phyloP scores from a whole-genome alignment of 2,888 invertebrate genomes.

The Allolobophora icterica region DNA sequence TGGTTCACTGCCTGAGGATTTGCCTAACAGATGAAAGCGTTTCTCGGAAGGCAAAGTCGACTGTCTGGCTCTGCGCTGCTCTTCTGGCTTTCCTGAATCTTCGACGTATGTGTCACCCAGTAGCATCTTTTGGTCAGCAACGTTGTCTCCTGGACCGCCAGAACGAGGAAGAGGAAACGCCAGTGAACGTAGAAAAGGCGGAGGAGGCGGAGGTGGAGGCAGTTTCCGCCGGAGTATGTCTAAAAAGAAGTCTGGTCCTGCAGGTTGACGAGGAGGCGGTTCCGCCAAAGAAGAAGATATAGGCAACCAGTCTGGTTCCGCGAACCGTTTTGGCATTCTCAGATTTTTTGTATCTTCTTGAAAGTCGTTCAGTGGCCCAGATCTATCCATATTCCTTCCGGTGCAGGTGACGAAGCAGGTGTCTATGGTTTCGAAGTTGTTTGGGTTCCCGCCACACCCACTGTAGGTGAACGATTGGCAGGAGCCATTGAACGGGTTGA shows the following conservation, averaged over 20 bases:
- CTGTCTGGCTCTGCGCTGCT: neutral
- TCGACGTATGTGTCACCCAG: neutral
- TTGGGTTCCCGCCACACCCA: neutral
- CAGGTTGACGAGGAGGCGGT: neutral
- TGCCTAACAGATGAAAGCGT: neutral
- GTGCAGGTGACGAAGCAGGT: neutral
- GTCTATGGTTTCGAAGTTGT: neutral
- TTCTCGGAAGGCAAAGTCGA: neutral
- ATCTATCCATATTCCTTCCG: neutral
- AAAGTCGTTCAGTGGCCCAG: neutral
- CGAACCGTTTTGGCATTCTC: neutral
- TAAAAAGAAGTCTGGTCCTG: neutral
- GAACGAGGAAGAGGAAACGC: neutral
- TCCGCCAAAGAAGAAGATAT: neutral
- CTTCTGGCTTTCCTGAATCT: neutral
- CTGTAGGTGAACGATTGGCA: slow-evolving; percentile 18
- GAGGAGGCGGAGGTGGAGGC: slow-evolving; percentile 7
- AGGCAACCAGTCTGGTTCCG: neutral
- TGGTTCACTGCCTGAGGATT: neutral
- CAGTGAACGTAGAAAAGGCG: neutral
- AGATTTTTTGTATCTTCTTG: neutral
- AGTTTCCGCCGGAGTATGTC: neutral
- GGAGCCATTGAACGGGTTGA: neutral
- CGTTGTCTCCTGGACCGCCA: neutral
- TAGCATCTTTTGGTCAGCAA: neutral